Percentiles rank a stretch among this genome's conserved stretches.
phyloP scores from a whole-genome alignment of 2,888 invertebrate genomes.

The Tenthredo scrophulariae region DNA sequence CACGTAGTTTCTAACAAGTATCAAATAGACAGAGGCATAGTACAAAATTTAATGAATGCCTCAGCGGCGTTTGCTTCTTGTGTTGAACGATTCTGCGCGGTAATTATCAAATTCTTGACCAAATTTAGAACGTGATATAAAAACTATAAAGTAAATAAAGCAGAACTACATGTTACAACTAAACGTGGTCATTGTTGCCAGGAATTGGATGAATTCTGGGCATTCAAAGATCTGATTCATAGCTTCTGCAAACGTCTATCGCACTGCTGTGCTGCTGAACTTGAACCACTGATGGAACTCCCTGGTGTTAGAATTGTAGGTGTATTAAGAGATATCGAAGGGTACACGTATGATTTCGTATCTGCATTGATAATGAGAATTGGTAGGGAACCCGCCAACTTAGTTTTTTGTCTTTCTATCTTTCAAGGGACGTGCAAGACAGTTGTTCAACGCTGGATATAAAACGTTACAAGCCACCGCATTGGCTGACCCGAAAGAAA shows the following conservation, averaged over 20 bases:
- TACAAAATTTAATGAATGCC: conserved; percentile 88
- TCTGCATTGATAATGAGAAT: not conserved
- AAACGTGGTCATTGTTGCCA: conserved; percentile 65
- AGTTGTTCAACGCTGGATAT: conserved; percentile 91
- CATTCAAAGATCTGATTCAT: conserved; percentile 87
- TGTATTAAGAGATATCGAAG: conserved; percentile 41
- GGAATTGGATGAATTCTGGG: conserved; percentile 90
- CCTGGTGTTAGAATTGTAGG: conserved; percentile 91
- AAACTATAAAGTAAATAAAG: not conserved
- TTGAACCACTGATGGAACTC: conserved; percentile 91
- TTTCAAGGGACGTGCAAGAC: conserved; percentile 88
- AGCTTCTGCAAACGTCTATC: conserved; percentile 88
- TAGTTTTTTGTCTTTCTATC: conserved; percentile 11
- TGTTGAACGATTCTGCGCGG: conserved; percentile 89
- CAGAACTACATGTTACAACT: not conserved
- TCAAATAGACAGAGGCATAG: conserved; percentile 87
- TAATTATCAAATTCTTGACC: conserved; percentile 63
- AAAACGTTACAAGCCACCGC: conserved; percentile 89
- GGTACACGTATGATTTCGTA: not conserved
- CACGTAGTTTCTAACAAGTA: conserved; percentile 86
- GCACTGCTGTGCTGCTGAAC: conserved; percentile 89
- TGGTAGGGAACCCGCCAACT: not conserved
- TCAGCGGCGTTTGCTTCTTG: conserved; percentile 87
- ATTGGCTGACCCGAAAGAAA: conserved; percentile 83
- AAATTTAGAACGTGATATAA: not conserved